A percentile compares a stretch with the other conserved stretches of the same genome.
Evolutionary conservation across 2,888 invertebrate genomes (phyloP).

Genomic region (Drosophila phalerata): DNA sequence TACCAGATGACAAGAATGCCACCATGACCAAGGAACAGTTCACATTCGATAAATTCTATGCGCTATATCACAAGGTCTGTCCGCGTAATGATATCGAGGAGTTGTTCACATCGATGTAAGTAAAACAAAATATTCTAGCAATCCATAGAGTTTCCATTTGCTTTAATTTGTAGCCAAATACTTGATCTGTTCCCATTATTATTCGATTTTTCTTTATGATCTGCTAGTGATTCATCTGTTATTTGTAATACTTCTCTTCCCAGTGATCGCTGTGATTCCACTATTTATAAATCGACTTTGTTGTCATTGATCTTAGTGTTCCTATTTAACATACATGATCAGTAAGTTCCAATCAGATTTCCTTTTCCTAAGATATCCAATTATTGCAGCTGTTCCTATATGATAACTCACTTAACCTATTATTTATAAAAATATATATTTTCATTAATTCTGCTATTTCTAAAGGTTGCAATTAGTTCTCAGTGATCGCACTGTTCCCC

Average conservation of each 20-base stretch:
- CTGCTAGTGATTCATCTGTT: too few species aligned
- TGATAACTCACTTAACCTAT: neutral
- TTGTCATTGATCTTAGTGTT: too few species aligned
- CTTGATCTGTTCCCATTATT: neutral
- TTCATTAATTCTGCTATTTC: too few species aligned
- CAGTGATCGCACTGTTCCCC: neutral
- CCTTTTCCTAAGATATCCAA: too few species aligned
- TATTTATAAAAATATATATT: too few species aligned
- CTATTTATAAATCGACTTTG: too few species aligned
- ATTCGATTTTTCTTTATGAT: too few species aligned
- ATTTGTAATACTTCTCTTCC: neutral
- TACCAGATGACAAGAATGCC: constrained; percentile 98
- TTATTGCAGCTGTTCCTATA: too few species aligned
- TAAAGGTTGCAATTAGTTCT: too few species aligned
- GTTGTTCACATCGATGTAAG: constrained; percentile 97
- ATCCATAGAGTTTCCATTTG: neutral
- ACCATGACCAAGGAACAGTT: constrained; percentile 97
- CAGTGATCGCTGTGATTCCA: neutral
- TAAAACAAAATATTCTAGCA: constrained; percentile 59
- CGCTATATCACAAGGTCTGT: constrained; percentile 99
- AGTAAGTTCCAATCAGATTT: neutral
- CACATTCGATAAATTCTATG: constrained; percentile 99
- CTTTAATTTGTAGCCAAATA: too few species aligned
- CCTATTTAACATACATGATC: too few species aligned
- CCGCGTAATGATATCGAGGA: constrained; percentile 99